A percentile compares a stretch with the other conserved stretches of the same genome.
These are phyloP conservation scores for Sesia apiformis DNA, from an alignment of 2,888 invertebrate genomes.

Conservation along the genomic window DNA sequence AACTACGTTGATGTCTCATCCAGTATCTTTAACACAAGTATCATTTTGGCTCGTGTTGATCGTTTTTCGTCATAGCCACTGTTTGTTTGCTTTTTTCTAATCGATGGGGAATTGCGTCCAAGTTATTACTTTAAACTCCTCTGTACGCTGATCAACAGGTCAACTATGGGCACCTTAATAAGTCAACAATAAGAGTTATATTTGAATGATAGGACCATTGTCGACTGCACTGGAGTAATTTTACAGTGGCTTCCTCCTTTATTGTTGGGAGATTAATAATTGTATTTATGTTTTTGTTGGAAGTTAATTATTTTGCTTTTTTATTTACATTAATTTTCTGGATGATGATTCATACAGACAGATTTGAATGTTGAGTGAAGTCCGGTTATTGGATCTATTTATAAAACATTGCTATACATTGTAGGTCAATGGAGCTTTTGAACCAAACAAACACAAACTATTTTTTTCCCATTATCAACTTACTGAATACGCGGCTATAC, in stretches of 20 bases:
- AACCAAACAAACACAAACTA: too few species aligned
- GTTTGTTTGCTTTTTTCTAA: slow-evolving; percentile 55
- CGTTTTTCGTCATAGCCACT: slow-evolving; percentile 33
- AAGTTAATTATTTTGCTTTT: neutral
- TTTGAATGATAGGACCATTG: too few species aligned
- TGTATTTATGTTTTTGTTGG: neutral
- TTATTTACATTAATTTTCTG: too few species aligned
- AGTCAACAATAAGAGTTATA: too few species aligned
- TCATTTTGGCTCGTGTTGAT: slow-evolving; percentile 34
- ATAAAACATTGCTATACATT: too few species aligned
- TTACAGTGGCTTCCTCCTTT: neutral
- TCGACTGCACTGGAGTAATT: neutral
- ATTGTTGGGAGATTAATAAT: neutral
- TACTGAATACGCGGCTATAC: too few species aligned
- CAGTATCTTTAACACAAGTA: slow-evolving; percentile 19
- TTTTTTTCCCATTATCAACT: too few species aligned
- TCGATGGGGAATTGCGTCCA: slow-evolving; percentile 29
- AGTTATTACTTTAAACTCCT: neutral
- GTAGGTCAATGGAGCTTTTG: too few species aligned
- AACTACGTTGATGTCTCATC: slow-evolving; percentile 18
- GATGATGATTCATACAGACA: too few species aligned
- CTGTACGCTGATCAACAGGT: neutral
- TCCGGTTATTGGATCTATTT: too few species aligned
- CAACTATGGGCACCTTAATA: too few species aligned
- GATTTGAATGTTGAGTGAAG: too few species aligned